A percentile compares a stretch with the other conserved stretches of the same genome.
phyloP scores from a whole-genome alignment of 2,113 vertebrate species.

The Thermophis baileyi region DNA sequence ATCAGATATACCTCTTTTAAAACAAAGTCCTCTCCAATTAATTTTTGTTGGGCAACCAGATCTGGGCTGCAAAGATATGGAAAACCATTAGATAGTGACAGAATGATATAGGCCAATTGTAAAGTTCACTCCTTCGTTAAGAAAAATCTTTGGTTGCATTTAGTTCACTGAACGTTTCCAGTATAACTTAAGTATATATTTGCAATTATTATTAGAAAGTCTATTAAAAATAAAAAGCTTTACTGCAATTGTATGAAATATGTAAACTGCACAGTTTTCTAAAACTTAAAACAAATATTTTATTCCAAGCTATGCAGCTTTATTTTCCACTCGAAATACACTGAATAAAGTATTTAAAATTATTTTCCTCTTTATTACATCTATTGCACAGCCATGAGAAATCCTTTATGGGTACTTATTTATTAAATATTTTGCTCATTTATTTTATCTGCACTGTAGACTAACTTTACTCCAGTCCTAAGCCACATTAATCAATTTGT shows the following conservation, averaged over 20 bases:
- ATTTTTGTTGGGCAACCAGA: not conserved
- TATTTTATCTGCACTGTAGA: conserved; percentile 45
- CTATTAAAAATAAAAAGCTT: not conserved
- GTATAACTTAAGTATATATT: not conserved
- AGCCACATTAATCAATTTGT: conserved; percentile 73
- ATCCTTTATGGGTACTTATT: conserved; percentile 29
- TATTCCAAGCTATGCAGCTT: conserved; percentile 19
- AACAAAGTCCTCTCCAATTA: not conserved
- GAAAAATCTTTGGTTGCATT: not conserved
- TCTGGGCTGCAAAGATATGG: not conserved
- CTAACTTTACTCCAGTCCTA: conserved; percentile 63
- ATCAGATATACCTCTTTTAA: not conserved
- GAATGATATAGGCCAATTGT: not conserved
- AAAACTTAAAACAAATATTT: conserved; percentile 21
- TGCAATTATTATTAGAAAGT: not conserved
- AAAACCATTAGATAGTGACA: not conserved
- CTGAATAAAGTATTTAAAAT: conserved; percentile 34
- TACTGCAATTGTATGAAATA: not conserved
- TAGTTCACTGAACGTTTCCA: not conserved
- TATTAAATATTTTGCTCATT: conserved; percentile 43
- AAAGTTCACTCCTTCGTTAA: not conserved
- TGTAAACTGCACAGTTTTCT: not conserved
- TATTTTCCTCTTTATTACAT: not conserved
- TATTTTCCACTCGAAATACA: conserved; percentile 32
- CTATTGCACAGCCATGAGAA: not conserved